These are phyloP conservation scores for Calliphora vicina DNA, from an alignment of 1,140 invertebrate genomes.

Conservation along the genomic window DNA sequence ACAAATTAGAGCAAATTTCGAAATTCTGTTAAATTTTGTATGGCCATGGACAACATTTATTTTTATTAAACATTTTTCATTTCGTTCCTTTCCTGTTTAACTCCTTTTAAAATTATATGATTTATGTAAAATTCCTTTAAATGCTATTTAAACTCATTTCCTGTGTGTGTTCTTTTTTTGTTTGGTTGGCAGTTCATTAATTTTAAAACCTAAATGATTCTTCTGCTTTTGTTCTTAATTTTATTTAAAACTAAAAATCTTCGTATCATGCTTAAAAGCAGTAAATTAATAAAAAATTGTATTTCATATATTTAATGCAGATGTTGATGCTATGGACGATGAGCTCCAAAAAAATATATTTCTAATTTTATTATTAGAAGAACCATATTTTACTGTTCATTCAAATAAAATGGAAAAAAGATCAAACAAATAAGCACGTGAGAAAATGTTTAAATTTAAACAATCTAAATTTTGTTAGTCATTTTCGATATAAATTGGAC, in stretches of 20 bases:
- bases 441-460: constrained; percentile 41
- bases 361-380: background rate
- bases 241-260: background rate
- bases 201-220: background rate
- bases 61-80: background rate
- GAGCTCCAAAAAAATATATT: background rate
- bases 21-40: no score
- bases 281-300: background rate
- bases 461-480: constrained; percentile 31
- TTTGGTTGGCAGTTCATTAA: background rate
- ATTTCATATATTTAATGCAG: background rate
- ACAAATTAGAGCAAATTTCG: no score
- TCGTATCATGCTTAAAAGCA: background rate
- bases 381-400: background rate
- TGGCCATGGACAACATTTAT: no score
- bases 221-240: background rate
- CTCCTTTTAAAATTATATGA: background rate
- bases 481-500: background rate
- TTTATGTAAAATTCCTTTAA: background rate
- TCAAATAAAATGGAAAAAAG: background rate
- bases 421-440: constrained; percentile 37
- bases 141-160: background rate
- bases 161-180: background rate
- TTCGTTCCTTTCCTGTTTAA: background rate
- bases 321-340: background rate